These are phyloP conservation scores for Somateria mollissima DNA, from an alignment of 2,797 vertebrate species.

Conservation along the genomic window DNA sequence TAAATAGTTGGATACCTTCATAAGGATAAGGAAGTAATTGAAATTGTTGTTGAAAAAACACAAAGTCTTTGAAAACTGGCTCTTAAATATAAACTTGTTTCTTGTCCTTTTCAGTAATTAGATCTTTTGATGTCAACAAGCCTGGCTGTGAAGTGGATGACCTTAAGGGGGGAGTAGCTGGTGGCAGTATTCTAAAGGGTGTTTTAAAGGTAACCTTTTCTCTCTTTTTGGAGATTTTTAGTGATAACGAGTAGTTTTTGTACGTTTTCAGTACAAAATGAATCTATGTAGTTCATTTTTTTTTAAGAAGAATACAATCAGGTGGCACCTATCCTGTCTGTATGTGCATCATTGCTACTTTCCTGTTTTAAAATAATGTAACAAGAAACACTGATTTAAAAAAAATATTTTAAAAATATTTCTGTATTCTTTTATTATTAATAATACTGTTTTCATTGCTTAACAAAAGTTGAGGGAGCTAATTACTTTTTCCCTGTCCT, in stretches of 20 bases:
- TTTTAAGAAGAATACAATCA: neutral
- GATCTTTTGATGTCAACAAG: conserved; percentile 98
- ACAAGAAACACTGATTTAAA: neutral
- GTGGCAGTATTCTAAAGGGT: conserved; percentile 97
- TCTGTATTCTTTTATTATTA: neutral
- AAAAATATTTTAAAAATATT: neutral
- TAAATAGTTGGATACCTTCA: neutral
- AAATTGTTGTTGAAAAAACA: neutral
- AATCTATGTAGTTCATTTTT: neutral
- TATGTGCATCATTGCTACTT: neutral
- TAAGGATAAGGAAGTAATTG: neutral
- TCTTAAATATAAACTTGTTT: neutral
- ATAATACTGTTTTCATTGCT: neutral
- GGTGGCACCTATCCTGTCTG: neutral
- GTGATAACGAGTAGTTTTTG: neutral
- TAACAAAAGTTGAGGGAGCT: neutral
- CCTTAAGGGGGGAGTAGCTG: conserved; percentile 96
- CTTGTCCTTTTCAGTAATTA: conserved; percentile 85
- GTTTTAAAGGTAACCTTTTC: conserved; percentile 90
- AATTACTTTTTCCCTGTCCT: neutral
- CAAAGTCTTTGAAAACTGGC: neutral
- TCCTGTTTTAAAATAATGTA: neutral
- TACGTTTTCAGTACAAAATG: neutral
- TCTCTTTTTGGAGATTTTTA: neutral
- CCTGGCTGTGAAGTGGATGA: conserved; percentile 99